Evolutionary conservation across 1,140 invertebrate species (phyloP), one percentile per base, ranked within the genome.

Genomic region (Brachionus calyciflorus): DNA sequence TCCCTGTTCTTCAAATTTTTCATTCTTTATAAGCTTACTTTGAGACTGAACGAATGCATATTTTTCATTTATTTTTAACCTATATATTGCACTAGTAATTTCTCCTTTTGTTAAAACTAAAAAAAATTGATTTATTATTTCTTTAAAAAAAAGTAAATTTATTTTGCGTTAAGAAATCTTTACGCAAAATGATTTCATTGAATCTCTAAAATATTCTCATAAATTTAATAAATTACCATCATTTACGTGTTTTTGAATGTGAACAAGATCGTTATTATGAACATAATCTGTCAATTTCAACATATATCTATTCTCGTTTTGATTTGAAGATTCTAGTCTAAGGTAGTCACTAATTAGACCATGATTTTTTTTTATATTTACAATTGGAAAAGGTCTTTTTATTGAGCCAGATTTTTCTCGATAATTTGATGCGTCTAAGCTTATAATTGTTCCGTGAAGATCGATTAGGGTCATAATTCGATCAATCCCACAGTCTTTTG

Each of bases 201-300:
- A 24, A 12, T 44, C 24, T 3, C 28, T 17, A 2, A 21, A 28
- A 21, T 5, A 69, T 69, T 70, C 28, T 28, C 5, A 9, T 40
- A 37, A 2, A 24, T 12, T 21, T 37, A 19, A 6, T 28, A 33
- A 70, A 24, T 30, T 51, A 73, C 69, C 46, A 21, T 73, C 69
- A 19, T 73, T 73, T 37, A 73, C n/a, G 41, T 73, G 69, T 40
- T 73, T 73, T 73, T 73, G 69, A 37, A 73, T 51, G 21, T 73
- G 69, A 21, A 17, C 19, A 7, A 55, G 17, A 14, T 73, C 69
- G 24, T 73, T 73, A 17, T n/a, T 73, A 10, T 73, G 69, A 48
- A 73, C 51, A 51, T 51, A 73, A 55, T 73, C 69, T 5, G 17
- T 33, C 0, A 60, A 3, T 21, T 60, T 60, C 9, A 37, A 14